Conservation (phyloP, 2,113 vertebrate species). For the Perca schrenkii region DNA sequence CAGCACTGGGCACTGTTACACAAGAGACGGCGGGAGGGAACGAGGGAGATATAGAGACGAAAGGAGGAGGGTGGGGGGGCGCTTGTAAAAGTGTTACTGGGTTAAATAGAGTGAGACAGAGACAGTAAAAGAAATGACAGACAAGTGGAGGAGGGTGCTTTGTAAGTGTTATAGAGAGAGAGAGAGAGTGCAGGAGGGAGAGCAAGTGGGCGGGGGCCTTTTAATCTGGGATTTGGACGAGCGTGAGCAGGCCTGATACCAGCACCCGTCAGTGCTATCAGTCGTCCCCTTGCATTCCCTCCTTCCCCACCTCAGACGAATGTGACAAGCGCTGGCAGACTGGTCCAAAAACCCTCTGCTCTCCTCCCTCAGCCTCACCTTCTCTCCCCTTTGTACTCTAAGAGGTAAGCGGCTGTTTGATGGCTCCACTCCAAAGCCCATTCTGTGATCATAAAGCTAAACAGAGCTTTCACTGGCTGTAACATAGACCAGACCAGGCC, state of each 20-base stretch:
- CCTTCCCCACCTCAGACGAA: conserved; percentile 41
- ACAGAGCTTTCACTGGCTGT: conserved; percentile 47
- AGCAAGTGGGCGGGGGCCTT: conserved; percentile 51
- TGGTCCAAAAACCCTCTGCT: conserved; percentile 7
- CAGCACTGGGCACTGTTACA: conserved; percentile 79
- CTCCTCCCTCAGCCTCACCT: conserved; percentile 36
- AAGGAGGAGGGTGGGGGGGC: conserved; percentile 4
- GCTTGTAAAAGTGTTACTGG: conserved; percentile 70
- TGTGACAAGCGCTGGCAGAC: conserved; percentile 41
- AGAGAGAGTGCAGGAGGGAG: conserved; percentile 45
- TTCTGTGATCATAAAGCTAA: conserved; percentile 36
- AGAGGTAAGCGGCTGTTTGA: conserved; percentile 10
- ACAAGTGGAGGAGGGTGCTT: conserved; percentile 40
- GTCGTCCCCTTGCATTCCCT: conserved; percentile 45
- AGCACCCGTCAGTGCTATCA: conserved; percentile 74
- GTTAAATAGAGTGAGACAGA: conserved; percentile 68
- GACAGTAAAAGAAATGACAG: conserved; percentile 48
- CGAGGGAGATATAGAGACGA: conserved; percentile 43
- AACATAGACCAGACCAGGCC: conserved; percentile 28
- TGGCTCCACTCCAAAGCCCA: conserved; percentile 16
- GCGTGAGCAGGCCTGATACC: conserved; percentile 78
- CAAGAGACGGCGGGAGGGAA: conserved; percentile 60
- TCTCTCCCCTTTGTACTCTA: not conserved
- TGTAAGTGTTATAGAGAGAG: conserved; percentile 65
- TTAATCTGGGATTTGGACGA: conserved; percentile 88